These are phyloP conservation scores for Micropterix aruncella DNA, from an alignment of 2,888 invertebrate species.

Conservation along the genomic window DNA sequence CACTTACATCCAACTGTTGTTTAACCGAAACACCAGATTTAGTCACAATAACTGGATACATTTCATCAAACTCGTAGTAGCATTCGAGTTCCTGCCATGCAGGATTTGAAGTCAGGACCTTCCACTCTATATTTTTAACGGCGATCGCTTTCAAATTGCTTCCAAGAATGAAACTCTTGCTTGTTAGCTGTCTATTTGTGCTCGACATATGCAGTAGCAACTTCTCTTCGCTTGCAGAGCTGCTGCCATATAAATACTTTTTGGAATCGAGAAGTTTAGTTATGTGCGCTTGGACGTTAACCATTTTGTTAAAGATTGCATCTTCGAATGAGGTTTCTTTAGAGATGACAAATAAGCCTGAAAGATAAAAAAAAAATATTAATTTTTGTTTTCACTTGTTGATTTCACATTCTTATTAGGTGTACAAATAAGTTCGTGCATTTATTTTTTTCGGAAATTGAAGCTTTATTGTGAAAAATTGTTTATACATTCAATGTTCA, in stretches of 20 bases:
- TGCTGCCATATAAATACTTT: slow-evolving; percentile 45
- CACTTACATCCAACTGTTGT: slow-evolving; percentile 50
- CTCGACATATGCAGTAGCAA: slow-evolving; percentile 47
- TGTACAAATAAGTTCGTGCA: too few relatives aligned
- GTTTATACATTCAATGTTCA: too few relatives aligned
- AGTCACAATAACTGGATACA: slow-evolving; percentile 52
- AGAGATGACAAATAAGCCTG: slow-evolving; percentile 61
- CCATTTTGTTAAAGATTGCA: slow-evolving; percentile 40
- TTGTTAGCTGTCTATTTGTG: slow-evolving; percentile 38
- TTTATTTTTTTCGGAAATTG: too few relatives aligned
- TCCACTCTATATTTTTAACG: slow-evolving; percentile 62
- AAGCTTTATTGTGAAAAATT: too few relatives aligned
- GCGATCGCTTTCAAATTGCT: slow-evolving; percentile 24
- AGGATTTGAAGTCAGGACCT: slow-evolving; percentile 51
- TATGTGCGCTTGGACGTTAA: slow-evolving; percentile 39
- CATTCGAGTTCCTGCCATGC: slow-evolving; percentile 69
- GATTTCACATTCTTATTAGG: background rate
- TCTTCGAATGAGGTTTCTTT: slow-evolving; percentile 48
- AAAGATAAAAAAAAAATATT: slow-evolving; percentile 11
- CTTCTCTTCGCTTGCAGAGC: slow-evolving; percentile 39
- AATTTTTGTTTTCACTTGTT: background rate
- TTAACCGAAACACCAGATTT: slow-evolving; percentile 49
- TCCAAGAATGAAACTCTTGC: slow-evolving; percentile 49
- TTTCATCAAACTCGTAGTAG: slow-evolving; percentile 59
- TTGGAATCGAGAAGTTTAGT: slow-evolving; percentile 40